Conservation (phyloP, 2,113 vertebrate genomes). For the Alethe castanea region DNA sequence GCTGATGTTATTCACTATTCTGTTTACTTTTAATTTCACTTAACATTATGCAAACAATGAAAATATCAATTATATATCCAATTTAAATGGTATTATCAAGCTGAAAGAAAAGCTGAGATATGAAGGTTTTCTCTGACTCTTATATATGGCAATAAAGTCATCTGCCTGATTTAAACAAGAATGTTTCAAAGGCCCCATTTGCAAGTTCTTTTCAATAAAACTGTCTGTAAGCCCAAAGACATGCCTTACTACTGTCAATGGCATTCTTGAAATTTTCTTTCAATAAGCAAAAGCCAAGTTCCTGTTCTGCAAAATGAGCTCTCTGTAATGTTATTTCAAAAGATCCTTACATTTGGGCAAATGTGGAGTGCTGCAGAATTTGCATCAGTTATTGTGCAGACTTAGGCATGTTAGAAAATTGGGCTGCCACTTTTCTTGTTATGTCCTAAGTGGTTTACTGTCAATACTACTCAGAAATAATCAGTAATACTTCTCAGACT, state of each 20-base stretch:
- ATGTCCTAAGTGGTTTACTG: neutral
- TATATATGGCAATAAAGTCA: neutral
- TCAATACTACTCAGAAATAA: neutral
- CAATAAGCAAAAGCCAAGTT: neutral
- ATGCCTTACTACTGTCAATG: neutral
- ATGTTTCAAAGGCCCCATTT: neutral
- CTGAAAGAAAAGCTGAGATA: neutral
- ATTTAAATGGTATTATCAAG: neutral
- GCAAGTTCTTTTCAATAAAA: neutral
- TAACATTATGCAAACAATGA: neutral
- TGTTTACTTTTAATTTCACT: neutral
- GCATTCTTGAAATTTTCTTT: neutral
- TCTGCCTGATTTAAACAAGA: neutral
- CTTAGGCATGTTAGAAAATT: neutral
- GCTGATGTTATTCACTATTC: neutral
- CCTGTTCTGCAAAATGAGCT: neutral
- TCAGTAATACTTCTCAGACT: neutral
- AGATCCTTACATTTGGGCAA: neutral
- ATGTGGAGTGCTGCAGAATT: neutral
- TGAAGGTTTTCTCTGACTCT: neutral
- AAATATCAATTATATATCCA: neutral
- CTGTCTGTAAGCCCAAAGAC: neutral
- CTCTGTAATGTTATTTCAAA: neutral
- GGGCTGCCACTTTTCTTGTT: neutral
- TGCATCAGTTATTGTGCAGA: neutral